Percentiles rank a stretch among this genome's conserved stretches.
Conservation (phyloP, 2,113 vertebrate species). For the Etheostoma spectabile region DNA sequence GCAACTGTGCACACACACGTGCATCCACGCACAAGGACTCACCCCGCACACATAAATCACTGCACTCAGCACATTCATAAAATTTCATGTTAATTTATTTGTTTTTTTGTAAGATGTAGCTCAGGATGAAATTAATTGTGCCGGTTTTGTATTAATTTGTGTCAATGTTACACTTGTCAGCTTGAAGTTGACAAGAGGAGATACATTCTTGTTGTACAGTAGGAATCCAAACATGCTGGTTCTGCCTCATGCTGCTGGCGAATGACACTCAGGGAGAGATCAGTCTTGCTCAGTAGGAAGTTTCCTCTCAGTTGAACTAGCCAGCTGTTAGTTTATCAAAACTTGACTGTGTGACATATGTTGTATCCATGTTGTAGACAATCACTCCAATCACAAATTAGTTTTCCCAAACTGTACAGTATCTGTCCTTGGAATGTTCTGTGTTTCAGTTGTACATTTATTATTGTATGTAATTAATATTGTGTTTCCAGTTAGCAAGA, state of each 20-base stretch:
- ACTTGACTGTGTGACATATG: slow-evolving; percentile 85
- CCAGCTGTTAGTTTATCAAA: slow-evolving; percentile 85
- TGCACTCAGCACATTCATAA: slow-evolving; percentile 68
- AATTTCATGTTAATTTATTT: slow-evolving; percentile 72
- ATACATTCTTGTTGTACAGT: slow-evolving; percentile 79
- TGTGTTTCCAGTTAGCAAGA: neutral
- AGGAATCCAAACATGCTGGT: slow-evolving; percentile 84
- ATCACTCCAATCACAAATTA: slow-evolving; percentile 65
- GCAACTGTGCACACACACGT: slow-evolving; percentile 33
- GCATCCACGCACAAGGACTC: slow-evolving; percentile 15
- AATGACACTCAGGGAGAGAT: slow-evolving; percentile 84
- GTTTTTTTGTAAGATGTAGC: slow-evolving; percentile 64
- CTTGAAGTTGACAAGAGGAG: slow-evolving; percentile 84
- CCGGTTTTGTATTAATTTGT: slow-evolving; percentile 84
- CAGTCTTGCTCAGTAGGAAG: slow-evolving; percentile 83
- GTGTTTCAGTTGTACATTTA: slow-evolving; percentile 4
- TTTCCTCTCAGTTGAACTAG: slow-evolving; percentile 82
- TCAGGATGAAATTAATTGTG: slow-evolving; percentile 82
- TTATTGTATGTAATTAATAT: neutral
- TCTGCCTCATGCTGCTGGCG: slow-evolving; percentile 81
- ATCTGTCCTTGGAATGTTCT: slow-evolving; percentile 16
- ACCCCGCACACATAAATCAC: slow-evolving; percentile 23
- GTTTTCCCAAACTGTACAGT: slow-evolving; percentile 36
- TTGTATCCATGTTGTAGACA: slow-evolving; percentile 72
- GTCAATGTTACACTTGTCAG: slow-evolving; percentile 86